Evolutionary conservation across 2,888 invertebrate genomes (phyloP).

Genomic region (Dione vanillae): DNA sequence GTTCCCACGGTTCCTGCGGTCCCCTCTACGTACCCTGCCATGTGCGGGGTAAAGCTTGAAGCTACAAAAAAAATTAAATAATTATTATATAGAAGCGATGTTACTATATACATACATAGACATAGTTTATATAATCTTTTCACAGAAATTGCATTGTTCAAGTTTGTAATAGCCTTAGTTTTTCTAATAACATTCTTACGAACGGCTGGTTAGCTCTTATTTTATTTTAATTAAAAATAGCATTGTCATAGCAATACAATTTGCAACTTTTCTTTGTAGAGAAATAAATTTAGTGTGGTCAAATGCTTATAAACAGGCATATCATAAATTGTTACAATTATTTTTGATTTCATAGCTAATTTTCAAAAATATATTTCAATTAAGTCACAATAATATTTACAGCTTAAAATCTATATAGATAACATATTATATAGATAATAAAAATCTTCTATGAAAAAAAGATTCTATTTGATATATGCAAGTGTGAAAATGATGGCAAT

Average conservation of each 20-base stretch:
- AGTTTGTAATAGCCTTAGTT: constrained; percentile 3
- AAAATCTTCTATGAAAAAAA: neutral
- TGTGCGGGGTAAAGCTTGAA: too few relatives aligned
- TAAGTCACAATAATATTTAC: too few relatives aligned
- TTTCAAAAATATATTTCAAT: neutral
- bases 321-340: neutral
- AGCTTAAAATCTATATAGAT: too few relatives aligned
- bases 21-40: too few relatives aligned
- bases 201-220: constrained; percentile 1
- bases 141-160: neutral
- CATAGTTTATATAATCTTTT: neutral
- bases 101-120: neutral
- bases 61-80: too few relatives aligned
- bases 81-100: neutral
- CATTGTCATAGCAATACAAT: constrained; percentile 15
- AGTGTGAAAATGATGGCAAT: neutral
- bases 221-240: constrained; percentile 14
- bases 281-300: neutral
- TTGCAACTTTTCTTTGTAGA: constrained; percentile 4
- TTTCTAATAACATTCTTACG: constrained; percentile 6
- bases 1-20: too few relatives aligned
- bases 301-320: neutral
- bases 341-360: neutral
- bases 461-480: neutral
- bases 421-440: neutral